Evolutionary conservation across 2,113 vertebrate species (phyloP).

Genomic region (Calypte anna): DNA sequence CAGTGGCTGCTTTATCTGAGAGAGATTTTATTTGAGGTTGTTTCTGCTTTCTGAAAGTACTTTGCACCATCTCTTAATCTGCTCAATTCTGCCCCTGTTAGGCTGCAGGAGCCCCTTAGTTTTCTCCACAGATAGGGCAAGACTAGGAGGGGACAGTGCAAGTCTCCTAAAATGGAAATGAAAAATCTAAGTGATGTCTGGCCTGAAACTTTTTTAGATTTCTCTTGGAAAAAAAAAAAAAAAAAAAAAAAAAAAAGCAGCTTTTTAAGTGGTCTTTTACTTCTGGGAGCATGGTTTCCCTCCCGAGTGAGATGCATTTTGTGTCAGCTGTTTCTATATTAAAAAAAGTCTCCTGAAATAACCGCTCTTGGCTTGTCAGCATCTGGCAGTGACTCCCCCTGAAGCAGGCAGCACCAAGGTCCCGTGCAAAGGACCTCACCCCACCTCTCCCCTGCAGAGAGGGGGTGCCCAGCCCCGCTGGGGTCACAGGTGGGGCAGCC

Average conservation of each 20-base stretch:
- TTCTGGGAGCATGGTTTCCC: conserved; percentile 48
- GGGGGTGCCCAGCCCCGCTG: conserved; percentile 22
- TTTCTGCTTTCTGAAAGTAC: conserved; percentile 49
- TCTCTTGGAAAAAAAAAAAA: not conserved
- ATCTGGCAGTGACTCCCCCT: conserved; percentile 32
- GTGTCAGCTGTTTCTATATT: conserved; percentile 60
- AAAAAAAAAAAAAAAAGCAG: not conserved
- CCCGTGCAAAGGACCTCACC: not conserved
- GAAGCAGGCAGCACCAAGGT: conserved; percentile 27
- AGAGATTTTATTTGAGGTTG: not conserved
- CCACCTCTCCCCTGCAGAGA: not conserved
- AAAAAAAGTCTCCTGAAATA: conserved; percentile 52
- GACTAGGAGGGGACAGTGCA: not conserved
- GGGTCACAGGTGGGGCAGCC: conserved; percentile 70
- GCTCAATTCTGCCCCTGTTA: not conserved
- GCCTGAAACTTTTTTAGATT: not conserved
- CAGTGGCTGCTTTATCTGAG: not conserved
- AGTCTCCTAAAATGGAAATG: conserved; percentile 51
- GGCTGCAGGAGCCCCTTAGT: not conserved
- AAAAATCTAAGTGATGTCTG: conserved; percentile 14
- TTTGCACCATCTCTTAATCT: not conserved
- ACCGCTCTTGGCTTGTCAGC: conserved; percentile 34
- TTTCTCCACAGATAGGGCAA: not conserved
- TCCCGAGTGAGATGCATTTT: conserved; percentile 56
- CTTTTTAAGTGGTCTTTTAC: conserved; percentile 47